These are phyloP conservation scores for Sciurus carolinensis DNA, from an alignment of 2,797 vertebrate genomes.

Conservation along the genomic window DNA sequence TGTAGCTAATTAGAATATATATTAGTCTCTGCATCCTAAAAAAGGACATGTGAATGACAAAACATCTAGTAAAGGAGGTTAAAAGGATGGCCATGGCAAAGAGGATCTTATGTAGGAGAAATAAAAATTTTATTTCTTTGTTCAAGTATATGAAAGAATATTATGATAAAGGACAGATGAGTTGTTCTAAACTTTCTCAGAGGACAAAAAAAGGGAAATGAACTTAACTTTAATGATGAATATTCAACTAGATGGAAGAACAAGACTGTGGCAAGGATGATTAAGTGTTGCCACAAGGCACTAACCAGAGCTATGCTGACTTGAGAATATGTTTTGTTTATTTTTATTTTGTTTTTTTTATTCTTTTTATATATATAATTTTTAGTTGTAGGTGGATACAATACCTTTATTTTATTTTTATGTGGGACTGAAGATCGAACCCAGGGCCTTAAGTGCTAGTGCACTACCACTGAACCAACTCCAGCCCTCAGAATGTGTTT, in stretches of 20 bases:
- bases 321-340: not conserved
- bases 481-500: not conserved
- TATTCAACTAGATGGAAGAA: not conserved
- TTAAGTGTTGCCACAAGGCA: not conserved
- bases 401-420: no score
- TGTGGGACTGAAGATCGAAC: no score
- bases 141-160: conserved; percentile 19
- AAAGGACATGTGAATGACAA: conserved; percentile 55
- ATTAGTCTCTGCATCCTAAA: conserved; percentile 9
- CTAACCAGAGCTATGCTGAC: not conserved
- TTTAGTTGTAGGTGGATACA: no score
- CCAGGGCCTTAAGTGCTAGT: no score
- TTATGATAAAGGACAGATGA: not conserved
- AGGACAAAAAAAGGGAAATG: not conserved
- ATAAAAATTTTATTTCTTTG: conserved; percentile 53
- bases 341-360: no score
- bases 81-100: conserved; percentile 30
- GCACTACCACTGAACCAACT: no score
- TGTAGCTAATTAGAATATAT: conserved; percentile 9
- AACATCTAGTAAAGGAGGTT: conserved; percentile 39
- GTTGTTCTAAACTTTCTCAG: not conserved
- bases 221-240: conserved; percentile 33
- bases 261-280: not conserved
- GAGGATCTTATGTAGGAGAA: conserved; percentile 18
- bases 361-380: no score